Evolutionary conservation across 2,113 vertebrate species (phyloP).

Genomic region (Xyliphius kryptos): DNA sequence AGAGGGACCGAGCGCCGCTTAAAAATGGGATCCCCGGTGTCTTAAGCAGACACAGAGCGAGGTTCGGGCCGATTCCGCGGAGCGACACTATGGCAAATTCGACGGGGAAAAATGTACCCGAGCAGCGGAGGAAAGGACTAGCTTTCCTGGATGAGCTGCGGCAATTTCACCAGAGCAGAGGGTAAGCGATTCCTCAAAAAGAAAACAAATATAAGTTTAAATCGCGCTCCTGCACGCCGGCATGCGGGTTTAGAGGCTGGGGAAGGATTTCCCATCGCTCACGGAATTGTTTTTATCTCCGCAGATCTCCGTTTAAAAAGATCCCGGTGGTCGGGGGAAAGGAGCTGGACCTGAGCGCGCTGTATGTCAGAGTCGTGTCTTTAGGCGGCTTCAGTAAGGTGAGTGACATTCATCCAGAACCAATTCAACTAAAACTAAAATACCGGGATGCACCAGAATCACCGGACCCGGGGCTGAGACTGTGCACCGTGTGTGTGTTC

Average conservation of each 20-base stretch:
- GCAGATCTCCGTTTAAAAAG: slow-evolving; percentile 97
- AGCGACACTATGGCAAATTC: slow-evolving; percentile 91
- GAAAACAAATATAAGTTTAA: slow-evolving; percentile 73
- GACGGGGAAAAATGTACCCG: slow-evolving; percentile 95
- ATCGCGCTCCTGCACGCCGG: slow-evolving; percentile 35
- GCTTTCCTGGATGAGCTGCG: slow-evolving; percentile 99
- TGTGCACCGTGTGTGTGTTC: too few relatives aligned
- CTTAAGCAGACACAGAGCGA: slow-evolving; percentile 85
- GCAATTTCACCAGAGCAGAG: slow-evolving; percentile 99
- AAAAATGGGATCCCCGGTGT: slow-evolving; percentile 95
- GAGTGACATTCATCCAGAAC: slow-evolving; percentile 70
- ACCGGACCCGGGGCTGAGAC: too few relatives aligned
- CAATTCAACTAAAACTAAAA: too few relatives aligned
- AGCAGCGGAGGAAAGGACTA: slow-evolving; percentile 97
- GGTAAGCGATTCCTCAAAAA: slow-evolving; percentile 75
- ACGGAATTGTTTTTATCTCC: too few relatives aligned
- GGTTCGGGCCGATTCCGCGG: slow-evolving; percentile 76
- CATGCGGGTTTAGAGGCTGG: slow-evolving; percentile 36
- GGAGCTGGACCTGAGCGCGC: slow-evolving; percentile 95
- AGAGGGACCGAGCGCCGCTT: slow-evolving; percentile 95
- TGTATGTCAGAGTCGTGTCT: slow-evolving; percentile 97
- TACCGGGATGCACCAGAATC: too few relatives aligned
- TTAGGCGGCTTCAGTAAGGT: slow-evolving; percentile 99
- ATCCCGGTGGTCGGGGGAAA: slow-evolving; percentile 95
- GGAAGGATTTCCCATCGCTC: slow-evolving; percentile 30